Evolutionary conservation across 2,113 vertebrate species (phyloP).

Genomic region (Pollachius pollachius): DNA sequence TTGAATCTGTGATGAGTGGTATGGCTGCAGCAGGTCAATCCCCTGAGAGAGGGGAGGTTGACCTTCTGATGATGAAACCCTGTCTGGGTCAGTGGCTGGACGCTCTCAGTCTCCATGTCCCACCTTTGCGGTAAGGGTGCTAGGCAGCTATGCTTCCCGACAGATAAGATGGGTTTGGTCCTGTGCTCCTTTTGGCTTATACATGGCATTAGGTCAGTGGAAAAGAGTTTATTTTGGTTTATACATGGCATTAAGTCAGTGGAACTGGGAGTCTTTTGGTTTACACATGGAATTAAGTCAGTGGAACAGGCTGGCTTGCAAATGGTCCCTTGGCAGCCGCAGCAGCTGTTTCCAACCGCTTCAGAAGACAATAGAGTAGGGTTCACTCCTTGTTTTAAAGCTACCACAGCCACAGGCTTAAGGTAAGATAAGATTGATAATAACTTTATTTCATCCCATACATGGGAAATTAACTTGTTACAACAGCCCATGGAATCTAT

Average conservation of each 20-base stretch:
- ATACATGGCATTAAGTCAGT: constrained; percentile 25
- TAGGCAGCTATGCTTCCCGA: constrained; percentile 11
- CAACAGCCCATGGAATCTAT: too few species aligned
- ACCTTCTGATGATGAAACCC: constrained; percentile 28
- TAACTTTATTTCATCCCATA: too few species aligned
- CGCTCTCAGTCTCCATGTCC: constrained; percentile 27
- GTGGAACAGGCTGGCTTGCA: constrained; percentile 32
- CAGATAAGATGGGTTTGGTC: constrained; percentile 23
- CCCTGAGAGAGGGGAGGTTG: constrained; percentile 9
- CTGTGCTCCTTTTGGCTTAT: constrained; percentile 31
- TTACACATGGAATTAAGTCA: constrained; percentile 30
- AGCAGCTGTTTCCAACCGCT: constrained; percentile 43
- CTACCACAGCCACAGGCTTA: too few species aligned
- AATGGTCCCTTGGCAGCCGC: constrained; percentile 39
- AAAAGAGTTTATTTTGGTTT: constrained; percentile 36
- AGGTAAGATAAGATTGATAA: too few species aligned
- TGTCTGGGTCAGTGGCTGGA: constrained; percentile 32
- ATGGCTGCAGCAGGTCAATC: not conserved
- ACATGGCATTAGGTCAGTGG: constrained; percentile 21
- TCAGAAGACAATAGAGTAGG: constrained; percentile 23
- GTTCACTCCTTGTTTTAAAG: constrained; percentile 24
- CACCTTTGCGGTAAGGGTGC: constrained; percentile 34
- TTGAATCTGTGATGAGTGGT: too few species aligned
- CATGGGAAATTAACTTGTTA: too few species aligned
- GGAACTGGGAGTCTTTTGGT: constrained; percentile 30